Base-by-base conservation (phyloP, 2,888 invertebrate species). In the Clivina fossor region DNA sequence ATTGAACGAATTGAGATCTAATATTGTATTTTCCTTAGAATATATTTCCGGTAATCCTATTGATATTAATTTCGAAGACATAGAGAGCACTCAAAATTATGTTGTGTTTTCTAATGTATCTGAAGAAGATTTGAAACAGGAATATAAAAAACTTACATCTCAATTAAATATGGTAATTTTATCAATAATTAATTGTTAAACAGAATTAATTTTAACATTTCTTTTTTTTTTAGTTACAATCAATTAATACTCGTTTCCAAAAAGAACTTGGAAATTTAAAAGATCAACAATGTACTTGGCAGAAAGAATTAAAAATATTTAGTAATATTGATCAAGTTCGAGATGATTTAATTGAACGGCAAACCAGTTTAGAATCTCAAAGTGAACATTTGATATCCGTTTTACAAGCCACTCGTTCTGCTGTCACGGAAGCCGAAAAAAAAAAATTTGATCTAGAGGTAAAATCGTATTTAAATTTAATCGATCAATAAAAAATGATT, bases 31-130 rank as follows among this genome's bases (percentile, higher is more conserved):
- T 38, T 58, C 59, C 26, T 50, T 64, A 5, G 60, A 64, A 26
- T 60, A 60, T 35, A 60, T 62, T 32, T 53, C 60, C 3, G 61
- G 61, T 24, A 61, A 61, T 28, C 41, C 58, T 5, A 53, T 58
- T n/a, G 63, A 64, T 35, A 40, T 62, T 9, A 60, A 64, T 53
- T 51, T 64, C 7, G 63, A 63, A 40, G 64, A 64, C 50, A 53
- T 64, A 22, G 62, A 63, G 9, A 62, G 58, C n/a, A 46, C 55
- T 7, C 58, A 58, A 40, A 56, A 44, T n/a, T 58, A 57, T 56
- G 33, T 57, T 22, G 49, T 58, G 43, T 56, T 57, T 18, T 58
- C 59, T 4, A 40, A 38, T 20, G 38, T 26, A 28, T 15, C 47
- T 16, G 47, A 47, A 16, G 55, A 55, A n/a, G 55, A 55, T 16